A percentile compares a stretch with the other conserved stretches of the same genome.
These are phyloP conservation scores for Hemichromis elongatus DNA, from an alignment of 2,113 vertebrate genomes.

Conservation along the genomic window DNA sequence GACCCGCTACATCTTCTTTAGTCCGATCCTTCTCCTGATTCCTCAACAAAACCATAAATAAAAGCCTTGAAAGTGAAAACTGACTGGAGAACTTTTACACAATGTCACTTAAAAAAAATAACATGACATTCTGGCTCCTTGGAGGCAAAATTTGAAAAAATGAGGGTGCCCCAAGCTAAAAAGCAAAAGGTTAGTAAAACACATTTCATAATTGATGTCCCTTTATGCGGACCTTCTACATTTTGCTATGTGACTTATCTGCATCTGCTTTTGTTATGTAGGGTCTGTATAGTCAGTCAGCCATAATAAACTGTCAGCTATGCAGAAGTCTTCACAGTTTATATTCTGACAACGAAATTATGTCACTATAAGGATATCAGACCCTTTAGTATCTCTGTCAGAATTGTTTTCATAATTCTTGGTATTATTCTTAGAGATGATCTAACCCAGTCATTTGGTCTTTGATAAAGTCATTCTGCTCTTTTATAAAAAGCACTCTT, in stretches of 20 bases:
- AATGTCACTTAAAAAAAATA: neutral
- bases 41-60: neutral
- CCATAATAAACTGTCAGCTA: neutral
- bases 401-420: neutral
- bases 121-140: neutral
- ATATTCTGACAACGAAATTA: neutral
- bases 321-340: neutral
- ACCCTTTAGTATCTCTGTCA: neutral
- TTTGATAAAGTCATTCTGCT: neutral
- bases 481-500: neutral
- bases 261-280: neutral
- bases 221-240: fast-evolving
- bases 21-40: neutral
- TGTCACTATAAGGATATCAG: neutral
- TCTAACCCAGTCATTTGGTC: neutral
- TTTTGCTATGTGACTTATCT: neutral
- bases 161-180: neutral
- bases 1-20: neutral
- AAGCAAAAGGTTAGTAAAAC: neutral
- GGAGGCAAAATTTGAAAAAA: neutral
- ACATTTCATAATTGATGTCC: neutral
- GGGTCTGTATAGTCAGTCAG: neutral
- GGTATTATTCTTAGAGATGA: neutral
- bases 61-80: neutral
- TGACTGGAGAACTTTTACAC: neutral